Evolutionary conservation across 1,140 invertebrate species (phyloP).

Genomic region (Pogonognathellus flavescens): DNA sequence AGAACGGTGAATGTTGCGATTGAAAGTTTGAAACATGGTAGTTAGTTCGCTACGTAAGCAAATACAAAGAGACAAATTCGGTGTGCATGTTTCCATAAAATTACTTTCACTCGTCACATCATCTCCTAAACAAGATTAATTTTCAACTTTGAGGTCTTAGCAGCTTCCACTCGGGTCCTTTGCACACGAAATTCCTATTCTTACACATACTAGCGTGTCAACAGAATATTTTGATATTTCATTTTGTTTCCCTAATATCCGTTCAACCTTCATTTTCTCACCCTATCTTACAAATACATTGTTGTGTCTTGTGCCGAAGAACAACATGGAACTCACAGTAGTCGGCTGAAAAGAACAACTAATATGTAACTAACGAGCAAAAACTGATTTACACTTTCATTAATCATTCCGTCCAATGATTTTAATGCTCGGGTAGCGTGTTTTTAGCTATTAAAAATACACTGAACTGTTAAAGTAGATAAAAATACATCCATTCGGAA

Average conservation of each 20-base stretch:
- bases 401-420: conserved; percentile 9
- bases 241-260: neutral
- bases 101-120: conserved; percentile 4
- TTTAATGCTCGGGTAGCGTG: neutral
- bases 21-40: too few species aligned
- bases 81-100: neutral
- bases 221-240: conserved; percentile 3
- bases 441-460: neutral
- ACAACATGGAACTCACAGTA: neutral
- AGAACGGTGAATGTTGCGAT: too few species aligned
- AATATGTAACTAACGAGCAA: conserved; percentile 18
- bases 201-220: too few species aligned
- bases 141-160: neutral
- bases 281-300: neutral
- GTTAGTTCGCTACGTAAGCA: neutral
- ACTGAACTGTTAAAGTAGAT: neutral
- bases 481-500: neutral
- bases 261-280: neutral
- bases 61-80: neutral
- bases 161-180: neutral
- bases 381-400: conserved; percentile 17
- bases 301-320: too few species aligned
- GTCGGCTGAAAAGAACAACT: neutral
- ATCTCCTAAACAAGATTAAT: conserved; percentile 2
- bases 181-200: neutral